Percentiles rank a stretch among this genome's conserved stretches.
Conservation (phyloP, 2,888 invertebrate genomes). For the Macrophya annulata region DNA sequence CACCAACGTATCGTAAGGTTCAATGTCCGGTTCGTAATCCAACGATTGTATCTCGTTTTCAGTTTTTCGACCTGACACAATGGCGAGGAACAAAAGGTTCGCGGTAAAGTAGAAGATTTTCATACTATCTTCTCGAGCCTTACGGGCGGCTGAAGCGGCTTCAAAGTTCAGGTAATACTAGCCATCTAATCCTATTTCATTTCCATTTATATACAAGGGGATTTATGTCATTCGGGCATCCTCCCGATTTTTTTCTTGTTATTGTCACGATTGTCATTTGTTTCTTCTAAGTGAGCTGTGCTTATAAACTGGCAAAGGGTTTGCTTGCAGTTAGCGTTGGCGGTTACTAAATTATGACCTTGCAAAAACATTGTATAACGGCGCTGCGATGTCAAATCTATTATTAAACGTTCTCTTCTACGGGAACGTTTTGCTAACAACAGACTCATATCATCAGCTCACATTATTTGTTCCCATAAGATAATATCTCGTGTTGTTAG, state of each 20-base stretch:
- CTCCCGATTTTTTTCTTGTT: conserved; percentile 67
- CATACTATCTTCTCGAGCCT: conserved; percentile 32
- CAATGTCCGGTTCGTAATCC: conserved; percentile 63
- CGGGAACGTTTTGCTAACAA: conserved; percentile 33
- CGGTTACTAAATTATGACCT: conserved; percentile 57
- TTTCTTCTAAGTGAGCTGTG: conserved; percentile 43
- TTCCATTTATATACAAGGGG: conserved; percentile 73
- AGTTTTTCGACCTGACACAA: conserved; percentile 37
- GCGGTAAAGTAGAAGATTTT: conserved; percentile 31
- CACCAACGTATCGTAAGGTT: conserved; percentile 60
- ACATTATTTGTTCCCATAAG: conserved; percentile 31
- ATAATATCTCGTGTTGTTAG: not conserved
- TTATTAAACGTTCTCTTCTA: conserved; percentile 60
- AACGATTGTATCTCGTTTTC: conserved; percentile 58
- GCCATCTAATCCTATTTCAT: conserved; percentile 27
- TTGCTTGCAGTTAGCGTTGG: conserved; percentile 43
- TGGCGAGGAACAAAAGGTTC: conserved; percentile 6
- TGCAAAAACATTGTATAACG: conserved; percentile 57
- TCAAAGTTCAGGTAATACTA: conserved; percentile 46
- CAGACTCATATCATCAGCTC: conserved; percentile 27
- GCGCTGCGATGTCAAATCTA: conserved; percentile 61
- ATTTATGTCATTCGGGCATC: conserved; percentile 73
- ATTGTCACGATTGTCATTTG: conserved; percentile 76
- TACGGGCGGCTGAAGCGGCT: conserved; percentile 29
- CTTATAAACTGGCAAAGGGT: conserved; percentile 28